Percentiles rank a stretch among this genome's conserved stretches.
These are phyloP conservation scores for Theocolax elegans DNA, from an alignment of 1,140 invertebrate genomes.

Conservation along the genomic window DNA sequence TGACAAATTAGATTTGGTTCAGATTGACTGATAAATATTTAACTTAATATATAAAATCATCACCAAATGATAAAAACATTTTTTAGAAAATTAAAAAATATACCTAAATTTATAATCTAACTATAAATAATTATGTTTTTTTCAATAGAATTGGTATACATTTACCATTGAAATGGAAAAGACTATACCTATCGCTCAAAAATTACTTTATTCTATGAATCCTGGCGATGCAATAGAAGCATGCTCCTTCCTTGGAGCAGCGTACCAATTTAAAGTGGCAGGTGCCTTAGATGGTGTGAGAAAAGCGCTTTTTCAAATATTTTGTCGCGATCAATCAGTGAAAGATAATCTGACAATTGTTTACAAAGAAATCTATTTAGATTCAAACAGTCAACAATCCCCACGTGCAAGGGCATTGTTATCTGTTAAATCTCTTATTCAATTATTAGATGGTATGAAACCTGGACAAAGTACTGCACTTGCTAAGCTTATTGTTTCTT, in stretches of 20 bases:
- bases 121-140: background rate
- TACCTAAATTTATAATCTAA: too few species aligned
- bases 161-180: conserved; percentile 77
- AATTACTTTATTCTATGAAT: conserved; percentile 79
- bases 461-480: conserved; percentile 77
- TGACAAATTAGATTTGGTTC: too few species aligned
- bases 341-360: conserved; percentile 72
- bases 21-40: too few species aligned
- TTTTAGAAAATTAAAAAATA: too few species aligned
- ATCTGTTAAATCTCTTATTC: conserved; percentile 56
- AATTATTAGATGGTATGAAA: conserved; percentile 70
- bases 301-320: conserved; percentile 78
- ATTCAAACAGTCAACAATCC: conserved; percentile 46
- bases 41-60: too few species aligned
- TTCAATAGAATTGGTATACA: conserved; percentile 71
- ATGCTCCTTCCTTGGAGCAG: conserved; percentile 84
- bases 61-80: too few species aligned
- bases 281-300: conserved; percentile 78
- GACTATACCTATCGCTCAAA: conserved; percentile 77
- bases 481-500: conserved; percentile 76
- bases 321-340: conserved; percentile 71
- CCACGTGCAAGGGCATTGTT: conserved; percentile 51
- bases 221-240: conserved; percentile 84
- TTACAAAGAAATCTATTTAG: conserved; percentile 75
- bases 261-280: conserved; percentile 81